Percentiles rank a stretch among this genome's conserved stretches.
Conservation (phyloP, 2,113 vertebrate species). For the Oophaga pumilio region DNA sequence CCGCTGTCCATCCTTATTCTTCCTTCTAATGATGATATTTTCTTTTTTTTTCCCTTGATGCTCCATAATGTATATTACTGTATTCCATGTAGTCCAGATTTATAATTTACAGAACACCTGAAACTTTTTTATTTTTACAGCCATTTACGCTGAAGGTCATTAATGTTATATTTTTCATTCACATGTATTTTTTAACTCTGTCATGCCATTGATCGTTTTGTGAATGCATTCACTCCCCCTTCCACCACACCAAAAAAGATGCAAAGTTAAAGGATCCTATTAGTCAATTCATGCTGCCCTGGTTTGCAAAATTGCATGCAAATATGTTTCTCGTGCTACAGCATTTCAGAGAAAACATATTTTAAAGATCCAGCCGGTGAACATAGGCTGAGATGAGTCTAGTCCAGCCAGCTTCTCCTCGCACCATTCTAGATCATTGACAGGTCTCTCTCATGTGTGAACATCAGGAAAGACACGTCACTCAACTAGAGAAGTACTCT, state of each 20-base stretch:
- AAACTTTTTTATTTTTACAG: not conserved
- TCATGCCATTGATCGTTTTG: not conserved
- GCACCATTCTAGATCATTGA: no score
- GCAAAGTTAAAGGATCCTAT: not conserved
- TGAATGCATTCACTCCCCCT: not conserved
- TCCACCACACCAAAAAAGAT: no score
- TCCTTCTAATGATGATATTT: conserved; percentile 4
- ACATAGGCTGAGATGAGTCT: no score
- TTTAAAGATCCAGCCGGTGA: no score
- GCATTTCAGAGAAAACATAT: no score
- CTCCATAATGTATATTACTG: not conserved
- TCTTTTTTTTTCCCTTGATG: not conserved
- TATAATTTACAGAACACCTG: not conserved
- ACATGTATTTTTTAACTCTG: not conserved
- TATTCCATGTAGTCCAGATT: not conserved
- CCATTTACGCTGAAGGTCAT: not conserved
- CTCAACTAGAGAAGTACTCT: no score
- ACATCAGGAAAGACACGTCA: no score
- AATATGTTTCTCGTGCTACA: no score
- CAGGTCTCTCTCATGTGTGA: no score
- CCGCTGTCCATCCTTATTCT: not conserved
- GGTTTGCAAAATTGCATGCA: no score
- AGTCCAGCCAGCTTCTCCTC: no score
- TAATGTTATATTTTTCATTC: not conserved
- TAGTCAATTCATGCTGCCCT: no score